Evolutionary conservation across 2,113 vertebrate species (phyloP).

Genomic region (Cyanoramphus novaezelandiae): DNA sequence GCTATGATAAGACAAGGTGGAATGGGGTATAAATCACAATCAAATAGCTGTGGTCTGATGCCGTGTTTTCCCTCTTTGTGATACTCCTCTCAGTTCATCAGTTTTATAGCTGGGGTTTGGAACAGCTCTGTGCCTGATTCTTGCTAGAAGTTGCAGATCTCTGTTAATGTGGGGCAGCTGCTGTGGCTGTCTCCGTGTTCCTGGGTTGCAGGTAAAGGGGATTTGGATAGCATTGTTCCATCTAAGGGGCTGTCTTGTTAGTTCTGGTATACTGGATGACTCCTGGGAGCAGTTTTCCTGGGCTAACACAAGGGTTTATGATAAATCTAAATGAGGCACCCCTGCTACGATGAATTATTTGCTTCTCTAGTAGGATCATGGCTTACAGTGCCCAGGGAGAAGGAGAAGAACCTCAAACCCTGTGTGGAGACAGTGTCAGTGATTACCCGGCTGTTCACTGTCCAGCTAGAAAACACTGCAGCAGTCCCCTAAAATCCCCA

Average conservation of each 20-base stretch:
- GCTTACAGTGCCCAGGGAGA: neutral
- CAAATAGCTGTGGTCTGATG: neutral
- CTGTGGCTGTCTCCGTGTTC: neutral
- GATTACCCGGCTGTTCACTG: constrained; percentile 2
- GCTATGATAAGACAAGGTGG: constrained; percentile 16
- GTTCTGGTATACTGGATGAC: neutral
- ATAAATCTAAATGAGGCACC: constrained; percentile 47
- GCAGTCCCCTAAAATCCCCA: neutral
- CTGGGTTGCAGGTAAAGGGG: constrained; percentile 24
- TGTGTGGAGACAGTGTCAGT: neutral
- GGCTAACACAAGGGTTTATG: constrained; percentile 11
- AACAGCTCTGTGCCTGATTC: neutral
- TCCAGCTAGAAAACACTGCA: neutral
- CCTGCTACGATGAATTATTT: constrained; percentile 21
- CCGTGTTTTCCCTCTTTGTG: neutral
- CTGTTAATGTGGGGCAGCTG: constrained; percentile 29
- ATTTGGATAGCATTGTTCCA: constrained; percentile 1
- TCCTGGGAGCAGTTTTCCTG: constrained; percentile 41
- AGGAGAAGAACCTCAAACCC: neutral
- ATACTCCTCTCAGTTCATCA: constrained; percentile 43
- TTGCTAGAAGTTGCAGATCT: constrained; percentile 10
- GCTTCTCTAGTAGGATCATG: neutral
- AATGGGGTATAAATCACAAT: neutral
- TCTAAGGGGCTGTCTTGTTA: neutral
- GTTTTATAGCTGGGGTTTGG: constrained; percentile 12